Evolutionary conservation across 2,888 invertebrate species (phyloP), one percentile per base, ranked within the genome.

Genomic region (Ochropleura leucogaster): DNA sequence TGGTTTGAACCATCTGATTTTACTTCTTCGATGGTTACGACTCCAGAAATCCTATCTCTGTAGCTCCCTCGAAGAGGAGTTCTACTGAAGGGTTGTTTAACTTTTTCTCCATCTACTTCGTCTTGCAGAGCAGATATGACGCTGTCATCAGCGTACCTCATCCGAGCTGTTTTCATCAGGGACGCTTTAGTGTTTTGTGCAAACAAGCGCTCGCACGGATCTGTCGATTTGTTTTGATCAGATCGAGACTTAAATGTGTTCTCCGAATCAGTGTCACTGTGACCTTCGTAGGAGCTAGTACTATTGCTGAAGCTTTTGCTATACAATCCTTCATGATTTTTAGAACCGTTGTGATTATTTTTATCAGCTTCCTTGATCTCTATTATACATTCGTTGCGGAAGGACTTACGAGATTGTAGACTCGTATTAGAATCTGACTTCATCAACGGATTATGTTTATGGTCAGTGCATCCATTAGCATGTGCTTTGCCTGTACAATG

Each of bases 401-500:
- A 94, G 0, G 95, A 96, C 89, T 94, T 96, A 67, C 91, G 93
- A 6, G 96, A 96, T 82, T 96, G 96, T 6, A 96, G 88, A 84
- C 96, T 95, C 68, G 93, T 92, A 89, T 94, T 96, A 7, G 96
- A 96, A 83, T 96, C 96, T 2, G 96, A 96, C 90, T 95, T 97
- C 18, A 93, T 92, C 18, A 97, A 92, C 67, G 93, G 92, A 85
- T 95, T 93, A 73, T 95, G 94, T 85, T 95, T 94, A 68, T 96
- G 94, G 85, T 97, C 97, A 6, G 94, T 93, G 87, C 97, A 97
- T 67, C 98, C 98, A 85, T 97, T 97, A 16, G 98, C 98, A 90
- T 98, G 98, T 0, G 98, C 97, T 89, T 97, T 97, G 49, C 98
- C 98, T 51, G 97, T 98, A 92, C 98, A 98, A 71, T 97, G 97